phyloP scores from a whole-genome alignment of 1,140 invertebrate species.

The Vollenhovia emeryi region DNA sequence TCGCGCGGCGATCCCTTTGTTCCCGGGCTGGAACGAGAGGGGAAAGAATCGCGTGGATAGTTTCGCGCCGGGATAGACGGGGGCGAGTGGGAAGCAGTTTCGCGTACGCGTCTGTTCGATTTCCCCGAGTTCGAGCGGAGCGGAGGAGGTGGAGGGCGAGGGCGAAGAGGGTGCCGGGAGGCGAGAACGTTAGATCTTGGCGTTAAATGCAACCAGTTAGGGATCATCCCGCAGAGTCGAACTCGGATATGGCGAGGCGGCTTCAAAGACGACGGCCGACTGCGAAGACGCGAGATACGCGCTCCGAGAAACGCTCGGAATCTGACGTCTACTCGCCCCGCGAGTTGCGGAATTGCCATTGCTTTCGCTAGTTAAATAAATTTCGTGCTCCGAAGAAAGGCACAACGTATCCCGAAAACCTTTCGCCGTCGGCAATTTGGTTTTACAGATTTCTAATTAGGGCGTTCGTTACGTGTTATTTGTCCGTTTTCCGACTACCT shows the following conservation, averaged over 20 bases:
- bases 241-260: neutral
- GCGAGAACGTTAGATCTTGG: neutral
- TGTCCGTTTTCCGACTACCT: neutral
- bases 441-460: neutral
- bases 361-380: slow-evolving; percentile 15
- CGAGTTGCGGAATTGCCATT: slow-evolving; percentile 43
- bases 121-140: neutral
- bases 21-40: neutral
- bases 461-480: neutral
- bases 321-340: slow-evolving; percentile 54
- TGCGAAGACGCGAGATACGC: slow-evolving; percentile 58
- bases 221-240: neutral
- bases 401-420: neutral
- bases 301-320: slow-evolving; percentile 61
- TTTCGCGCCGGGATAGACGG: neutral
- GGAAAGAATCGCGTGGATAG: slow-evolving; percentile 47
- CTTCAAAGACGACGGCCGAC: slow-evolving; percentile 23
- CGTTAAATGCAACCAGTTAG: slow-evolving; percentile 4
- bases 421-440: neutral
- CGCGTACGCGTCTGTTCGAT: slow-evolving; percentile 14
- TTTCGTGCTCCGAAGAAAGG: neutral
- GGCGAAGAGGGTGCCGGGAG: slow-evolving; percentile 28
- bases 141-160: no score
- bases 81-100: neutral
- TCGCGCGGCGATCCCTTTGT: slow-evolving; percentile 45